These are phyloP conservation scores for Eolophus roseicapilla DNA, from an alignment of 2,113 vertebrate species.

Conservation along the genomic window DNA sequence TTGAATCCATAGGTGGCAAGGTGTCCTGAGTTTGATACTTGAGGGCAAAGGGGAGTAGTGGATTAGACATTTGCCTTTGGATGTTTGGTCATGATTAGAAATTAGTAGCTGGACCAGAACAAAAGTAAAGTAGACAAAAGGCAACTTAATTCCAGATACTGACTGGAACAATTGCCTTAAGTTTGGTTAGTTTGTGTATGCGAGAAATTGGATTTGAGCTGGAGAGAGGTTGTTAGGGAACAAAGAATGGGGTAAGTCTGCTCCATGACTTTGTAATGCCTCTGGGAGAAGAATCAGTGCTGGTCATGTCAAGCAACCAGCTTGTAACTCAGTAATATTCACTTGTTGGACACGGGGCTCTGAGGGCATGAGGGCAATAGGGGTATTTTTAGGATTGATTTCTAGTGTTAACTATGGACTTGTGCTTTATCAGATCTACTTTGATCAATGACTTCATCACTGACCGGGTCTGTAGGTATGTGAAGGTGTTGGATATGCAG, in stretches of 20 bases:
- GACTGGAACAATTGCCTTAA: background rate
- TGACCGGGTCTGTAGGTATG: background rate
- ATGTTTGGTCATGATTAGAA: background rate
- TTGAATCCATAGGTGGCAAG: background rate
- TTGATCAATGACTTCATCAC: background rate
- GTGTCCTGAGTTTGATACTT: background rate
- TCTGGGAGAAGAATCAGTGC: background rate
- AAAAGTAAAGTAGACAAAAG: background rate
- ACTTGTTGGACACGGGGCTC: background rate
- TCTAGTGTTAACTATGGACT: background rate
- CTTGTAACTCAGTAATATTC: background rate
- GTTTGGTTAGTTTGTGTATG: background rate
- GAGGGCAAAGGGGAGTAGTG: too few species aligned
- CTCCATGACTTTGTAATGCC: background rate
- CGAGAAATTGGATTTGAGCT: background rate
- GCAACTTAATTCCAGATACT: background rate
- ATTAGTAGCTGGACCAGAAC: background rate
- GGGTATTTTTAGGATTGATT: background rate
- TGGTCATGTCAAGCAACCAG: background rate
- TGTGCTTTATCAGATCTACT: background rate
- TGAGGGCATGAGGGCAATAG: background rate
- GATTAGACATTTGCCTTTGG: accelerated
- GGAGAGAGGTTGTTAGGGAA: background rate
- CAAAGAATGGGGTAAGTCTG: too few species aligned
- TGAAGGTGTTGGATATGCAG: background rate